These are phyloP conservation scores for Dinoponera quadriceps DNA, from an alignment of 1,140 invertebrate species.

Conservation along the genomic window DNA sequence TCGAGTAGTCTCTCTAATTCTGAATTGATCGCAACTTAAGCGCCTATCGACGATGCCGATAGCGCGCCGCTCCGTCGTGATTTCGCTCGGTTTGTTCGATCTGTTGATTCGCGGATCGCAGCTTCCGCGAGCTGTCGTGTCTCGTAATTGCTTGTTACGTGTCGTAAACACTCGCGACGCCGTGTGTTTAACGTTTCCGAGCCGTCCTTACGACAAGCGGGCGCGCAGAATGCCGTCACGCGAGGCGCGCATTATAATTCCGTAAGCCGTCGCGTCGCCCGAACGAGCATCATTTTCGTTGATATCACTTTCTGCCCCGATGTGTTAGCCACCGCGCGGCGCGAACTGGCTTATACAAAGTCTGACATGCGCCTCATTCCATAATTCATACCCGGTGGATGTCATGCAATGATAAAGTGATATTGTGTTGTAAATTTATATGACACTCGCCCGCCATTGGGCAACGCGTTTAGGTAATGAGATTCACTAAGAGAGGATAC, in stretches of 20 bases:
- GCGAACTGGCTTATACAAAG: slow-evolving; percentile 28
- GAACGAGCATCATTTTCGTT: slow-evolving; percentile 61
- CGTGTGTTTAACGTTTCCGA: background rate
- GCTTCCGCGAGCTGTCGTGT: background rate
- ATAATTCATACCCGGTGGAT: slow-evolving; percentile 67
- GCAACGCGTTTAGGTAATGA: slow-evolving; percentile 71
- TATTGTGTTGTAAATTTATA: slow-evolving; percentile 76
- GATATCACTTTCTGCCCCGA: slow-evolving; percentile 63
- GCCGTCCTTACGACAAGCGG: background rate
- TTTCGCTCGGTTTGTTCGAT: background rate
- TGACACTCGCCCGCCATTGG: slow-evolving; percentile 57
- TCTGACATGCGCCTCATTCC: slow-evolving; percentile 50
- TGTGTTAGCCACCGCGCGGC: slow-evolving; percentile 40
- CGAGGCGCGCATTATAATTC: slow-evolving; percentile 55
- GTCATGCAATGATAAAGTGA: slow-evolving; percentile 73
- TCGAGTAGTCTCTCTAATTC: background rate
- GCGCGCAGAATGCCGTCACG: background rate
- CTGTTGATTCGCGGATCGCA: background rate
- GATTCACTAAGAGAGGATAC: slow-evolving; percentile 70
- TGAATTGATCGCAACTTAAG: background rate
- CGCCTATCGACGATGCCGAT: background rate
- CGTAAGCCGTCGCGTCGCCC: slow-evolving; percentile 30
- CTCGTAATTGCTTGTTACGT: slow-evolving; percentile 43
- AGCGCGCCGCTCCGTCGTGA: background rate
- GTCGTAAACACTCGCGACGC: slow-evolving; percentile 12